Evolutionary conservation across 1,140 invertebrate species (phyloP), one percentile per base, ranked within the genome.

Genomic region (Myzus persicae): DNA sequence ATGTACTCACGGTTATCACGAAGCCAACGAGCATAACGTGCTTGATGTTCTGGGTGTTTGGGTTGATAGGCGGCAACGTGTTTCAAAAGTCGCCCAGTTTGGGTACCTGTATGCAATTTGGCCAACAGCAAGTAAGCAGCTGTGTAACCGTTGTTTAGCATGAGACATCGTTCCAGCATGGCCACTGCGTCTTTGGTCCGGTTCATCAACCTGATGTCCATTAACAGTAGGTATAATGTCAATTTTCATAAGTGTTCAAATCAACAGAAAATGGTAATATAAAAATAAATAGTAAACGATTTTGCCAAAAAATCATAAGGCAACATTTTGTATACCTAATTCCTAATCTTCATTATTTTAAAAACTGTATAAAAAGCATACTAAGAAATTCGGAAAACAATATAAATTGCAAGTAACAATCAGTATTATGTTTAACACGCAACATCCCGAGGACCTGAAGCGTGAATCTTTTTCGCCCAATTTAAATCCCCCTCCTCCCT

Each of bases 51-150:
- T 94, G 97, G 96, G 94, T 96, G 96, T 93, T 95, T 95, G 0
- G 97, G 96, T 94, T 97, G 96, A 36, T 97, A 94, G 38, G 96
- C 95, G 31, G 97, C 95, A 22, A 97, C 96, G 94, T 96, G 95
- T 95, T 94, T 95, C 94, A 96, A 95, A 67, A 96, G 95, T 93
- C 94, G 94, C 51, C 95, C 96, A 40, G 96, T 96, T 9, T 96
- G 95, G 31, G 95, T 94, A 38, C 95, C 95, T 3, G 94, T 93
- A 85, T 94, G 94, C 59, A 97, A 95, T 94, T 96, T 95, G 20
- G 97, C 96, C 40, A 97, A 95, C 93, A 97, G 96, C 93, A 97
- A 94, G 94, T 97, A 97, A 0, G 97, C 97, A 76, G 96, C 96
- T 0, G 96, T 96, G 94, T 97, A 97, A 51, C 96, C 95, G 0